These are phyloP conservation scores for Nothobranchius furzeri DNA, from an alignment of 2,113 vertebrate species.

Conservation along the genomic window DNA sequence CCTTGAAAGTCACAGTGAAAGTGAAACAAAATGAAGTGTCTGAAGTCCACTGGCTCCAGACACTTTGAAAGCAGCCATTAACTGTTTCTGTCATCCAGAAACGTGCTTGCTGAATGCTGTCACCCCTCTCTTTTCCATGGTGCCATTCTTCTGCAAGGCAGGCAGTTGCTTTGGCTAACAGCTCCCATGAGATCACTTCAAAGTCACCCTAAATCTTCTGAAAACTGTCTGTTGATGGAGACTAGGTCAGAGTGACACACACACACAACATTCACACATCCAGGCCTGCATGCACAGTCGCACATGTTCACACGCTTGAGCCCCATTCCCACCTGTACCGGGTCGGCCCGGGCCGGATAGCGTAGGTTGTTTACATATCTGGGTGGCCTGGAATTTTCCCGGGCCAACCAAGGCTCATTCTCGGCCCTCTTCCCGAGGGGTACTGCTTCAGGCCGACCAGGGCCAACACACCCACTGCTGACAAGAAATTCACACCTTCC, in stretches of 20 bases:
- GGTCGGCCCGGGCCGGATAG: too few species aligned
- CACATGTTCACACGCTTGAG: slow-evolving; percentile 18
- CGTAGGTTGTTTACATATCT: too few species aligned
- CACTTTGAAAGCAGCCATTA: slow-evolving; percentile 29
- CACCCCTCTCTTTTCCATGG: slow-evolving; percentile 64
- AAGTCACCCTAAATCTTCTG: slow-evolving; percentile 49
- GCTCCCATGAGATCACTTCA: slow-evolving; percentile 75
- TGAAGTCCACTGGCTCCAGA: slow-evolving; percentile 13
- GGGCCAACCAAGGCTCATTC: too few species aligned
- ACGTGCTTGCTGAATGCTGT: slow-evolving; percentile 55
- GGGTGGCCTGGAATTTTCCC: too few species aligned
- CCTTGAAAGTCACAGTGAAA: neutral
- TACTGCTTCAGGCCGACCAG: too few species aligned
- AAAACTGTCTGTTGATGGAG: slow-evolving; percentile 57
- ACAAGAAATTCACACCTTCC: too few species aligned
- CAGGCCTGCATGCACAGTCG: slow-evolving; percentile 20
- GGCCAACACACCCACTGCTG: too few species aligned
- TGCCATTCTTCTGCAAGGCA: slow-evolving; percentile 54
- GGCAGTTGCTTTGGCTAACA: slow-evolving; percentile 58
- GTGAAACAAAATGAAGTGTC: neutral
- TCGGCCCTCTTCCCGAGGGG: too few species aligned
- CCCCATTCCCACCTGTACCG: too few species aligned
- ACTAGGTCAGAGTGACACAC: slow-evolving; percentile 53
- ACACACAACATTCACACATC: slow-evolving; percentile 61
- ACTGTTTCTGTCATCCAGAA: slow-evolving; percentile 50